phyloP scores from a whole-genome alignment of 2,888 invertebrate genomes.

The Pseudococcus longispinus region DNA sequence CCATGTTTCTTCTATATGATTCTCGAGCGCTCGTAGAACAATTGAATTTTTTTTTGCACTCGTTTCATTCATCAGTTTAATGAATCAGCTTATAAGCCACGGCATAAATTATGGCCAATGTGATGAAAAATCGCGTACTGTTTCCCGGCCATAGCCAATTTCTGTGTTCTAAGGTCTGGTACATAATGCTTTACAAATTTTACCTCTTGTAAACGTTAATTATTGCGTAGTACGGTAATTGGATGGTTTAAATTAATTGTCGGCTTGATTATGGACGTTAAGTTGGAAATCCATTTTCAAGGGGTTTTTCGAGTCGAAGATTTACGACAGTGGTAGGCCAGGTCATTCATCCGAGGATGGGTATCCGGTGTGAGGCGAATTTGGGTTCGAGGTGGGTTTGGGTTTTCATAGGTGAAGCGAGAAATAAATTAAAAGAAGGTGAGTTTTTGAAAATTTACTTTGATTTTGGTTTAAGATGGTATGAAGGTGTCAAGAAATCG shows the following conservation, averaged over 20 bases:
- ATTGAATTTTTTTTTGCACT: conserved; percentile 13
- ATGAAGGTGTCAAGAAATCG: no score
- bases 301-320: not conserved
- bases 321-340: not conserved
- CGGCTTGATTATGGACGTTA: not conserved
- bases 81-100: not conserved
- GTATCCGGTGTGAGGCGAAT: not conserved
- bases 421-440: not conserved
- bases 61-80: conserved; percentile 12
- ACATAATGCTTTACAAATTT: not conserved
- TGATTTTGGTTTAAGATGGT: no score
- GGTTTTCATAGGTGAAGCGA: not conserved
- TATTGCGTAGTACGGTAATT: conserved; percentile 16
- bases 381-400: not conserved
- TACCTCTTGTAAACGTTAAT: not conserved
- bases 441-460: no score
- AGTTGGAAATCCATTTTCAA: not conserved
- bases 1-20: conserved; percentile 6
- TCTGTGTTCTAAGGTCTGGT: not conserved
- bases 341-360: not conserved
- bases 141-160: not conserved
- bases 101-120: not conserved
- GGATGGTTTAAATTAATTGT: conserved; percentile 8
- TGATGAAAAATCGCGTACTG: not conserved
- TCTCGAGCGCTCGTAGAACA: not conserved